These are phyloP conservation scores for Araneus ventricosus DNA, from an alignment of 1,140 invertebrate genomes.

Conservation along the genomic window DNA sequence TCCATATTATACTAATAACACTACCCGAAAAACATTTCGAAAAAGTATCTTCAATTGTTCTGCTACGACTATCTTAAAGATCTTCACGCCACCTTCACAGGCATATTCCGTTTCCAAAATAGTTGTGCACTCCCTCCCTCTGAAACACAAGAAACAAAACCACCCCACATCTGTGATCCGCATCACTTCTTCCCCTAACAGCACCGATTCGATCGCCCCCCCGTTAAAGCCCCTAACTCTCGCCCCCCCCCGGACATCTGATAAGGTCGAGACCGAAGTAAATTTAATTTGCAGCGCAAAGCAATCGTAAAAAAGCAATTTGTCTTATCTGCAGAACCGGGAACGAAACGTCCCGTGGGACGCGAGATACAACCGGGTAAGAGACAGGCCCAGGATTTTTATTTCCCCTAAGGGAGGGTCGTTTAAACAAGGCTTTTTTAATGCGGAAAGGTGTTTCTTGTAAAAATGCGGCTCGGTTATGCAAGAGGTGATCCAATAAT, in stretches of 20 bases:
- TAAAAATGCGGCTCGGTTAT: background rate
- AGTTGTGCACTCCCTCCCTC: background rate
- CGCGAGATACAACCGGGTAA: background rate
- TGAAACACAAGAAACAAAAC: background rate
- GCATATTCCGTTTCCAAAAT: background rate
- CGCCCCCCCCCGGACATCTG: background rate
- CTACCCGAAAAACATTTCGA: too few relatives aligned
- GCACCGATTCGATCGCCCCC: background rate
- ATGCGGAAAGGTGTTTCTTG: background rate
- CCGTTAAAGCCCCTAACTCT: background rate
- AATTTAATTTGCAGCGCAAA: conserved; percentile 34
- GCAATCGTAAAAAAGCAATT: conserved; percentile 40
- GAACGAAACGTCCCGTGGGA: background rate
- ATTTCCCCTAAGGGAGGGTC: background rate
- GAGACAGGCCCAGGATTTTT: background rate
- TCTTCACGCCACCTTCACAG: too few relatives aligned
- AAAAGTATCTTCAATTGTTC: too few relatives aligned
- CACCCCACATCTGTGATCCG: background rate
- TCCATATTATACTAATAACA: too few relatives aligned
- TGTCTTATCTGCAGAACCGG: background rate
- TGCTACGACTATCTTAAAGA: too few relatives aligned
- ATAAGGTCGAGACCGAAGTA: conserved; percentile 22
- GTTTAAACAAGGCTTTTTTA: conserved; percentile 21
- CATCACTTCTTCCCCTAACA: background rate
- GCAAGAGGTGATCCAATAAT: background rate